Conservation (phyloP, 1,140 invertebrate genomes). For the Centruroides vittatus region DNA sequence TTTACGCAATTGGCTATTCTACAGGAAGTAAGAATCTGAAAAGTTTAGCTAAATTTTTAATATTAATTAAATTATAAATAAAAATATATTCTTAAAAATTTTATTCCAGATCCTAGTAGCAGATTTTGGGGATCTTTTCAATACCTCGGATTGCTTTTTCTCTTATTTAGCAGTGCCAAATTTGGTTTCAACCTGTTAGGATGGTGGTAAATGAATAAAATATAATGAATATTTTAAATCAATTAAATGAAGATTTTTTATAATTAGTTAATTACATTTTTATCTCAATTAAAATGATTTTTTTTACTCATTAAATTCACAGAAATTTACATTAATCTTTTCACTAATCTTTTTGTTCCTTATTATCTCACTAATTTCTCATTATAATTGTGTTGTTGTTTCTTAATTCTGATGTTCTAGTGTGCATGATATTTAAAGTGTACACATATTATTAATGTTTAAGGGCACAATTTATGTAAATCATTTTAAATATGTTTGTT, state of each 20-base stretch:
- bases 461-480: too few relatives aligned
- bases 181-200: slow-evolving; percentile 25
- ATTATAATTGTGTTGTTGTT: too few relatives aligned
- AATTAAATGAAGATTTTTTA: neutral
- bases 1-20: slow-evolving; percentile 37
- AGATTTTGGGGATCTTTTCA: slow-evolving; percentile 31
- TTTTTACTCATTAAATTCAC: too few relatives aligned
- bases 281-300: too few relatives aligned
- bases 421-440: too few relatives aligned
- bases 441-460: too few relatives aligned
- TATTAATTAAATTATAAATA: neutral
- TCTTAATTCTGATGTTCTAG: too few relatives aligned
- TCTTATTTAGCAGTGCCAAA: slow-evolving; percentile 26
- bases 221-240: neutral
- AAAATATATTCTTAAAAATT: slow-evolving; percentile 8
- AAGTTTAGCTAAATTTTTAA: neutral
- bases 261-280: too few relatives aligned
- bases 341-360: too few relatives aligned
- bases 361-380: too few relatives aligned
- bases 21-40: slow-evolving; percentile 29
- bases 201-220: slow-evolving; percentile 14
- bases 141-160: slow-evolving; percentile 28
- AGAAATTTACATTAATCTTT: too few relatives aligned
- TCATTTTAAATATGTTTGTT: too few relatives aligned
- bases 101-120: slow-evolving; percentile 27